Conservation (phyloP, 2,888 invertebrate genomes). For the Piscicola geometra region DNA sequence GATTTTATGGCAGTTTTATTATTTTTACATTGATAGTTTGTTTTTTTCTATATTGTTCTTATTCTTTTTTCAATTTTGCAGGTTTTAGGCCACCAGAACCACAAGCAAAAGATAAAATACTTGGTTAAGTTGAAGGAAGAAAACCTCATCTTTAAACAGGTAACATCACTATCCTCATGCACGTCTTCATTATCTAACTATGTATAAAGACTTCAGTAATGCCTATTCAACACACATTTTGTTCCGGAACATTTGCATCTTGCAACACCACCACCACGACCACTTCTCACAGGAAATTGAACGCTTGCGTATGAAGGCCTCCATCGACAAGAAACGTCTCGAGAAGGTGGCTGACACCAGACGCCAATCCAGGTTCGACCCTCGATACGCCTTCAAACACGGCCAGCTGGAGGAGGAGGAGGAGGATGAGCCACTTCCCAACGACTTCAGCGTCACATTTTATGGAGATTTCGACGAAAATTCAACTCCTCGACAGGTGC, state of each 20-base stretch:
- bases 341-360: slow-evolving; percentile 46
- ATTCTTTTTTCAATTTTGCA: no score
- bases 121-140: slow-evolving; percentile 55
- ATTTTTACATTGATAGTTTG: not conserved
- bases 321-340: slow-evolving; percentile 46
- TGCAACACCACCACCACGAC: no score
- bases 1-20: no score
- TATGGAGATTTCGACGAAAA: no score
- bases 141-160: slow-evolving; percentile 49
- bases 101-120: slow-evolving; percentile 65
- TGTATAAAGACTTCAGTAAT: not conserved
- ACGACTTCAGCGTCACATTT: no score
- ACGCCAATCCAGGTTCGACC: not conserved
- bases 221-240: no score
- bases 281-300: slow-evolving; percentile 46
- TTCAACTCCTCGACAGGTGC: no score
- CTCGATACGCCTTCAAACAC: slow-evolving; percentile 4
- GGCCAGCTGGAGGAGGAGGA: no score
- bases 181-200: not conserved
- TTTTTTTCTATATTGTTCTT: not conserved
- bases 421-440: no score
- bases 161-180: slow-evolving; percentile 37
- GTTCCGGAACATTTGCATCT: no score
- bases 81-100: slow-evolving; percentile 62
- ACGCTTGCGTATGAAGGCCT: slow-evolving; percentile 45